Base-by-base conservation (phyloP, 1,140 invertebrate species). In the Drosophila melanica region DNA sequence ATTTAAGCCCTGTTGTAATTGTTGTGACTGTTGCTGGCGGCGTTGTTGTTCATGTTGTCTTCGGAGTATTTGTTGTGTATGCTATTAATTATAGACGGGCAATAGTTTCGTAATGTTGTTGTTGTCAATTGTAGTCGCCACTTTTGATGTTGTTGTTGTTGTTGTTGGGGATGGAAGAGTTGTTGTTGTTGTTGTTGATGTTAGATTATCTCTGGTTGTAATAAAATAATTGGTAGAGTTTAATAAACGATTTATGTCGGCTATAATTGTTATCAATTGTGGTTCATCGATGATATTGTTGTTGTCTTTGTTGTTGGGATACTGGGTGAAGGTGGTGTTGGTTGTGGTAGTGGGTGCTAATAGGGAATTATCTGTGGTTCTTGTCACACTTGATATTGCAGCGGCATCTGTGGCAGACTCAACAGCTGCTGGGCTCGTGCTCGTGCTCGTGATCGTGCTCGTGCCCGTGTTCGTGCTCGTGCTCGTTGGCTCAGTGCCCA, bases 201-300 rank as follows among this genome's bases (percentile, higher is more conserved):
- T 77, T 75, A 81, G 48, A 81, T 91, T 91, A 86, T 91, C 77
- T 91, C 90, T 91, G 77, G 84, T 91, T 79, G 90, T 91, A 90
- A 91, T 91, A 79, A 91, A 90, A 90, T 91, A 91, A 91, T 91
- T 91, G 77, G 90, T 90, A 90, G 81, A 90, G 75, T 91, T 91
- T 90, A 91, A 90, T 91, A 91, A 79, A 84, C 90, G 90, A 86
- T 91, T 91, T 60, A 91, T 89, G 84, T 91, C 85, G 54, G 75
- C 73, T 50, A 91, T 79, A 70, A 91, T 90, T 73, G 78, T 85
- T 64, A 86, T 50, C 66, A 91, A 77, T 81, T 91, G 80, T 71
- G 80, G 64, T 70, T 90, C 84, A 72, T 91, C 85, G 79, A 90
- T 81, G 77, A 76, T 77, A 72, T 67, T 73, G 64, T 27, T 53